Evolutionary conservation across 2,888 invertebrate species (phyloP).

Genomic region (Taenaris catops): DNA sequence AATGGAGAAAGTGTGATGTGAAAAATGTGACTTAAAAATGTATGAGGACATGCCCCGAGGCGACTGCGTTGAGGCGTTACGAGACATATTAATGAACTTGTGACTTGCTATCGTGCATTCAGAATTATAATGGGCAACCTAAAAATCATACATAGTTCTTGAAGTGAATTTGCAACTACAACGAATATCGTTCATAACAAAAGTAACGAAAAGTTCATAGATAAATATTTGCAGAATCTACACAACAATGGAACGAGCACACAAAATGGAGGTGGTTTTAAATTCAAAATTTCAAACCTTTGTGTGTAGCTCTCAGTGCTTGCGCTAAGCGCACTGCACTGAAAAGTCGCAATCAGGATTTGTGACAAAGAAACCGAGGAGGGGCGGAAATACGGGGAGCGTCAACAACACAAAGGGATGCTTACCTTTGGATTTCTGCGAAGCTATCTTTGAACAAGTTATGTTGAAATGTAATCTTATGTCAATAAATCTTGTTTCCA

Average conservation of each 20-base stretch:
- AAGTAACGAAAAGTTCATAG: conserved; percentile 8
- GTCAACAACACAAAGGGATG: conserved; percentile 48
- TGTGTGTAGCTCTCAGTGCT: conserved; percentile 24
- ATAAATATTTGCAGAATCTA: conserved; percentile 21
- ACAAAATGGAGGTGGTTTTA: conserved; percentile 26
- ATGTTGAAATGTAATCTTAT: conserved; percentile 10
- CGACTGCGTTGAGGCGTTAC: conserved; percentile 41
- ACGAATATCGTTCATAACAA: neutral
- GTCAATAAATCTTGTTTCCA: conserved; percentile 4
- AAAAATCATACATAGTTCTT: too few species aligned
- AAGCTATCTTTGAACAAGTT: conserved; percentile 29
- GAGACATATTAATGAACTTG: conserved; percentile 55
- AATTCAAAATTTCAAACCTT: conserved; percentile 26
- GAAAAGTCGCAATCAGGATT: conserved; percentile 45
- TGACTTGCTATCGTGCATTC: conserved; percentile 41
- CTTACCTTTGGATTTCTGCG: conserved; percentile 39
- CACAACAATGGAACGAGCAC: conserved; percentile 21
- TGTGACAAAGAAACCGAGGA: conserved; percentile 44
- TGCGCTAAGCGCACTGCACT: conserved; percentile 28
- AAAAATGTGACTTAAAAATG: conserved; percentile 54
- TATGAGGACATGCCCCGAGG: conserved; percentile 51
- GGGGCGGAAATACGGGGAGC: conserved; percentile 44
- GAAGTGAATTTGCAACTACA: too few species aligned
- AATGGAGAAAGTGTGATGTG: conserved; percentile 52
- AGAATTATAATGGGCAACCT: conserved; percentile 50